Conservation (phyloP, 2,797 vertebrate genomes). For the Protonibea diacanthus region DNA sequence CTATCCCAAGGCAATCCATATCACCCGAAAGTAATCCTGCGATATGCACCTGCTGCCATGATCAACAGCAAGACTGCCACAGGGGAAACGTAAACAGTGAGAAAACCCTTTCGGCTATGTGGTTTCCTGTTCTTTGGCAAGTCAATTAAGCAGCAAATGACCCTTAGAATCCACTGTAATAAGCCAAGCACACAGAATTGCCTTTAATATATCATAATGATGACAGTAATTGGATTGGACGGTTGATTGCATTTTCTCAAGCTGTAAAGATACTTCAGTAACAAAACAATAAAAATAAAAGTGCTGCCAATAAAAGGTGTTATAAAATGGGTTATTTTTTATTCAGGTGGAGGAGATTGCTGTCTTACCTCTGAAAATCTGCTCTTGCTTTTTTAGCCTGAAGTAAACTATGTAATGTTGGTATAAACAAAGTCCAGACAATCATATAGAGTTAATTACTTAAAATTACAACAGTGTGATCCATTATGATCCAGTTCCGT, state of each 20-base stretch:
- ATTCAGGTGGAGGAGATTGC: background rate
- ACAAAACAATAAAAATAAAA: conserved; percentile 66
- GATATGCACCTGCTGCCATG: conserved; percentile 74
- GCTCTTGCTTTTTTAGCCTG: background rate
- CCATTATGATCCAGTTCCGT: conserved; percentile 1
- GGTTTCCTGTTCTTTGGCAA: conserved; percentile 77
- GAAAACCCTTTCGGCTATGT: conserved; percentile 67
- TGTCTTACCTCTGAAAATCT: background rate
- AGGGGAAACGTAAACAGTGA: conserved; percentile 74
- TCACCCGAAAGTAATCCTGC: conserved; percentile 69
- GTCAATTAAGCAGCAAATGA: conserved; percentile 89
- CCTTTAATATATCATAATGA: conserved; percentile 85
- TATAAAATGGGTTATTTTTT: conserved; percentile 47
- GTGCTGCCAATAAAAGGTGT: conserved; percentile 41
- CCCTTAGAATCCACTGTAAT: conserved; percentile 82
- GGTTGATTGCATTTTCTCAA: conserved; percentile 77
- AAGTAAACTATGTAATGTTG: background rate
- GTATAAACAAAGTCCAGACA: background rate
- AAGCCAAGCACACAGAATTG: conserved; percentile 76
- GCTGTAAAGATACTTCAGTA: conserved; percentile 64
- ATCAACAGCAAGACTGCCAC: conserved; percentile 67
- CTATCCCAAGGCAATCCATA: conserved; percentile 66
- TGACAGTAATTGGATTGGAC: conserved; percentile 83
- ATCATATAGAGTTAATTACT: background rate
- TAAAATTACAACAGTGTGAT: background rate